Conservation (phyloP, 2,113 vertebrate species). For the Gallinago undulata region DNA sequence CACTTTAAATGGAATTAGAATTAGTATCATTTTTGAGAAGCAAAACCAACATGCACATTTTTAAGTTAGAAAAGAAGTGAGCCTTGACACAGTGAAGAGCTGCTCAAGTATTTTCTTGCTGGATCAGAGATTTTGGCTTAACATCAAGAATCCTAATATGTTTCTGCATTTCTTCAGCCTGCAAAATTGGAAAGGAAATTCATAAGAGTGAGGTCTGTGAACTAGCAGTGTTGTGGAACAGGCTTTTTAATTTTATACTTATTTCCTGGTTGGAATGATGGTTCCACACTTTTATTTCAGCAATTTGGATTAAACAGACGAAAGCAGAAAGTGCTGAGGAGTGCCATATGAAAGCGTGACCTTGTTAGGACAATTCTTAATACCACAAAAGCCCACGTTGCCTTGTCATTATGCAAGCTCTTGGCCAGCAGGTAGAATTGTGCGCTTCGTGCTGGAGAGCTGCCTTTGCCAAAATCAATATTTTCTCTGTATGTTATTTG, state of each 20-base stretch:
- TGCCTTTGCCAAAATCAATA: background rate
- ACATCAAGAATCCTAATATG: background rate
- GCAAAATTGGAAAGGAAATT: background rate
- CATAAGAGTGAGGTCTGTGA: background rate
- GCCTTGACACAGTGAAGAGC: background rate
- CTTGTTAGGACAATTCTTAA: background rate
- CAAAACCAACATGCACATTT: background rate
- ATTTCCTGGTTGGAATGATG: background rate
- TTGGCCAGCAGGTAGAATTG: background rate
- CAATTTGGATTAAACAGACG: background rate
- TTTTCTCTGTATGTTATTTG: background rate
- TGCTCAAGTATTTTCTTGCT: background rate
- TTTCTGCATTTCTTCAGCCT: background rate
- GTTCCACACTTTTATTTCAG: background rate
- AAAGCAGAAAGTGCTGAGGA: background rate
- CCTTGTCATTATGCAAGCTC: background rate
- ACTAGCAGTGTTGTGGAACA: background rate
- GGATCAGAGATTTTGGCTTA: background rate
- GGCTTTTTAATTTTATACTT: background rate
- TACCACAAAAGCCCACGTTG: background rate
- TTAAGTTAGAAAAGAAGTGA: background rate
- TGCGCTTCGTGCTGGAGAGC: background rate
- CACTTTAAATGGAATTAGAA: conserved; percentile 49
- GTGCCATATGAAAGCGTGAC: background rate
- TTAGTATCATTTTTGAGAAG: conserved; percentile 30